Percentiles rank a stretch among this genome's conserved stretches.
These are phyloP conservation scores for Sericinus montela DNA, from an alignment of 2,888 invertebrate species.

Conservation along the genomic window DNA sequence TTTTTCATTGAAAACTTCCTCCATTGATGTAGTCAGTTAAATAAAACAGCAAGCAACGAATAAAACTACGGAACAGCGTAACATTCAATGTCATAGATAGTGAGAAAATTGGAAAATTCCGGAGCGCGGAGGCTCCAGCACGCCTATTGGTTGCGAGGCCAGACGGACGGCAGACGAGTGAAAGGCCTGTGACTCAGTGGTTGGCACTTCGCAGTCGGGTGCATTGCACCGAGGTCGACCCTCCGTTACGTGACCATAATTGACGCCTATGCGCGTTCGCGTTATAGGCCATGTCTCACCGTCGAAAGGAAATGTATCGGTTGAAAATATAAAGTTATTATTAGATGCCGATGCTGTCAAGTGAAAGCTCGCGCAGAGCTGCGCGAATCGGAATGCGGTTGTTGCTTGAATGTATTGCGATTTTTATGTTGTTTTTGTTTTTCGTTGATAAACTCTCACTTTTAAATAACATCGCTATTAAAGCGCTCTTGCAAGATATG, in stretches of 20 bases:
- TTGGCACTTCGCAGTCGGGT: conserved; percentile 25
- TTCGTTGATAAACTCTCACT: not conserved
- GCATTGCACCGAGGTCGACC: conserved; percentile 40
- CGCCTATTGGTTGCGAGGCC: conserved; percentile 26
- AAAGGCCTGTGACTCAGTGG: conserved; percentile 53
- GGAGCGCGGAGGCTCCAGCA: not conserved
- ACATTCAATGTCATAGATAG: not conserved
- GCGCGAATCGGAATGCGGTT: not conserved
- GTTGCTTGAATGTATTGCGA: not conserved
- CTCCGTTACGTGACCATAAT: conserved; percentile 17
- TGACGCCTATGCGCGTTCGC: not conserved
- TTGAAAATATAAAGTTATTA: not conserved
- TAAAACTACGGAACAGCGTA: no score
- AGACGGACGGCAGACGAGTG: conserved; percentile 64
- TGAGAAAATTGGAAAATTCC: conserved; percentile 16
- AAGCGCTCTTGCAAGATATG: no score
- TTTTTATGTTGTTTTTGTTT: not conserved
- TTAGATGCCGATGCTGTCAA: not conserved
- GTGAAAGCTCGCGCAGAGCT: not conserved
- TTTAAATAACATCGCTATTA: not conserved
- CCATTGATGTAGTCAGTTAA: no score
- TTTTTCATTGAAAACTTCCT: no score
- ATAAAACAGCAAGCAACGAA: no score
- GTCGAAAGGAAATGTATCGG: not conserved
- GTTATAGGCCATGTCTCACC: not conserved